Conservation (phyloP, 2,888 invertebrate genomes). For the Micropterix aruncella region DNA sequence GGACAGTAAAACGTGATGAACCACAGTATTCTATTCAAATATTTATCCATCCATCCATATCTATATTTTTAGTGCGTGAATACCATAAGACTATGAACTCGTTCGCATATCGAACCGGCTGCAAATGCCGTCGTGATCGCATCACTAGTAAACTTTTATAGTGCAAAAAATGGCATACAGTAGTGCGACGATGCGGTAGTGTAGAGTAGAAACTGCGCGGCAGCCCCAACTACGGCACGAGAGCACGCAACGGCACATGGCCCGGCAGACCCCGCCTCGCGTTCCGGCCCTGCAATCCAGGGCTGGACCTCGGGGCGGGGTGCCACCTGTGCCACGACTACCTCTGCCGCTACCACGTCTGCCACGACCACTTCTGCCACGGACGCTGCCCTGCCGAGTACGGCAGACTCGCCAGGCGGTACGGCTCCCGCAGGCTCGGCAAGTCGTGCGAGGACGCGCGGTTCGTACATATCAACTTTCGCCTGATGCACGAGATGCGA, state of each 20-base stretch:
- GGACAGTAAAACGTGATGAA: too few species aligned
- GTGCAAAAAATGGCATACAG: neutral
- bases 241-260: constrained; percentile 26
- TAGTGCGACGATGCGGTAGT: neutral
- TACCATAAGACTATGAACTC: too few species aligned
- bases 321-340: constrained; percentile 12
- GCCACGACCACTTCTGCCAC: neutral
- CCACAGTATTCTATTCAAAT: too few species aligned
- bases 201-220: constrained; percentile 31
- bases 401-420: neutral
- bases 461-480: constrained; percentile 48
- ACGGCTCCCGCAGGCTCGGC: constrained; percentile 9
- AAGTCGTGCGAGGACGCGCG: constrained; percentile 45
- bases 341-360: constrained; percentile 9
- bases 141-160: too few species aligned
- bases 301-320: constrained; percentile 23
- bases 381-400: neutral
- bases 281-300: constrained; percentile 3
- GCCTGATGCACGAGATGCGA: constrained; percentile 43
- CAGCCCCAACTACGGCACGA: constrained; percentile 20
- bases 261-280: constrained; percentile 29
- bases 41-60: too few species aligned
- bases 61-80: too few species aligned
- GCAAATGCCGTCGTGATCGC: too few species aligned
- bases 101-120: too few species aligned